Base-by-base conservation (phyloP, 2,888 invertebrate species). In the Callyntrura sp. region DNA sequence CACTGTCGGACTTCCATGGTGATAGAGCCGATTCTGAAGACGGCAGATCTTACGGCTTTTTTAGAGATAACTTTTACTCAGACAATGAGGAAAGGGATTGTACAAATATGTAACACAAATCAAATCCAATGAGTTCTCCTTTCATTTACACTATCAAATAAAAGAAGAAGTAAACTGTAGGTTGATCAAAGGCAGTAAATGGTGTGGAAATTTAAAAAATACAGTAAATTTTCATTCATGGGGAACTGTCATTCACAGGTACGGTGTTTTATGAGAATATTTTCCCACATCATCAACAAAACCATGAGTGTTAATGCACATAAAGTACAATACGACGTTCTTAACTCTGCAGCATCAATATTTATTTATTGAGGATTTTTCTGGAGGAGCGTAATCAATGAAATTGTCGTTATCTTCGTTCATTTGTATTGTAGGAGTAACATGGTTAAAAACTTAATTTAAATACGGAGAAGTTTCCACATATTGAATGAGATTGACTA, bases 191-290 rank as follows among this genome's bases (percentile, higher is more conserved):
- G 51, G 51, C 14, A 55, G 14, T 82, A 35, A 85, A 85, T 70
- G 25, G 84, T 17, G 35, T 35, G 57, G 28, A 73, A 85, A 85
- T 55, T 43, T 57, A 85, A 85, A 79, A n/a, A 86, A 62, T 8
- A 43, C 17, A 12, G 51, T 57, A 62, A 28, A 60, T 28, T 81
- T 28, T 62, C 43, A 17, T 20, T n/a, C 35, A 23, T 35, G 43
- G 17, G 35, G 20, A 11, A 57, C 65, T 82, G 62, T 82, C 82
- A 62, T 82, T 62, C 45, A 82, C 82, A 82, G 82, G 82, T 82
- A 62, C 43, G n/a, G n/a, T n/a, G n/a, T n/a, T n/a, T n/a, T n/a
- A n/a, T n/a, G n/a, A n/a, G n/a, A n/a, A n/a, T n/a, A n/a, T n/a
- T n/a, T n/a, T n/a, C n/a, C n/a, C n/a, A n/a, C n/a, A n/a, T n/a